Conservation (phyloP, 2,888 invertebrate genomes). For the Oxytorus armatus region DNA sequence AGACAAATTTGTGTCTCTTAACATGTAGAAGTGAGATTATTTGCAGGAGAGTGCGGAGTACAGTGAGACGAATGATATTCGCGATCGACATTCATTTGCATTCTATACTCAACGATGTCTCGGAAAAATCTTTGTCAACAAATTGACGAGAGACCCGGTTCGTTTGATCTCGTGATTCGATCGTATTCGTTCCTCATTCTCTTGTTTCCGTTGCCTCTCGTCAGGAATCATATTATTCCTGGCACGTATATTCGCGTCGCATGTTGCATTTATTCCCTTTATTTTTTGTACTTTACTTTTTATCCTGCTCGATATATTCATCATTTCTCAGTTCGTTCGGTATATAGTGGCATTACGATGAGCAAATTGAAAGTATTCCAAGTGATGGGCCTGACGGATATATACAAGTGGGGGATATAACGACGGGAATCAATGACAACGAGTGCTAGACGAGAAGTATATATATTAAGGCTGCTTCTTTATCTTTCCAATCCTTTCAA, state of each 20-base stretch:
- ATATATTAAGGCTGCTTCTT: background rate
- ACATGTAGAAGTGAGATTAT: background rate
- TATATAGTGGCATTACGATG: background rate
- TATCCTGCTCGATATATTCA: constrained; percentile 15
- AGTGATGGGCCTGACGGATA: background rate
- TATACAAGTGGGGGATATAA: background rate
- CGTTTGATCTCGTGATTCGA: constrained; percentile 52
- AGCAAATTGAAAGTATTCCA: constrained; percentile 2
- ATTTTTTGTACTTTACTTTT: constrained; percentile 1
- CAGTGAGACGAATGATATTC: background rate
- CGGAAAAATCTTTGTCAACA: constrained; percentile 36
- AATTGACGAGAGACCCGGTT: constrained; percentile 35
- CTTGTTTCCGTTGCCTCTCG: constrained; percentile 11
- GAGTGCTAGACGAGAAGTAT: background rate
- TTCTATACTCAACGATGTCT: background rate
- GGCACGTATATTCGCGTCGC: background rate
- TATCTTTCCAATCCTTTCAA: constrained; percentile 11
- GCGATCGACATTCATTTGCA: background rate
- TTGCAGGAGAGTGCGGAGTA: background rate
- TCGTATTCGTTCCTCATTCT: constrained; percentile 29
- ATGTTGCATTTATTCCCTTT: constrained; percentile 1
- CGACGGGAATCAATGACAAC: background rate
- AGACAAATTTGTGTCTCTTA: background rate
- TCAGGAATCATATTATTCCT: constrained; percentile 38
- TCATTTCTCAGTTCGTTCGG: background rate